Percentiles rank a stretch among this genome's conserved stretches.
phyloP scores from a whole-genome alignment of 2,888 invertebrate species.

The Acanthosoma haemorrhoidale region DNA sequence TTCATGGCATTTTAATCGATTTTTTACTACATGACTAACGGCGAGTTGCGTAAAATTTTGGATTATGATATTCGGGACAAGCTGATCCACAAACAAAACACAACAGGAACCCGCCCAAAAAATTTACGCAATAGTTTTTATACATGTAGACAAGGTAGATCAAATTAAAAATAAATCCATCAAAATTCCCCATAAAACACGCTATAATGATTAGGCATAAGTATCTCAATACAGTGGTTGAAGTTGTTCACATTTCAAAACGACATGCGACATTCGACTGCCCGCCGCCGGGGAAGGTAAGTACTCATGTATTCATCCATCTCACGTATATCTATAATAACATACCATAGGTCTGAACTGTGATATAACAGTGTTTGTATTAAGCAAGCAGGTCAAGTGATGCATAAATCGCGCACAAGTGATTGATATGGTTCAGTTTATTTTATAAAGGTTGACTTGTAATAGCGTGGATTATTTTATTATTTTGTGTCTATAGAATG shows the following conservation, averaged over 20 bases:
- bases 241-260: neutral
- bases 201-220: neutral
- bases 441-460: no score
- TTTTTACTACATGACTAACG: neutral
- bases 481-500: no score
- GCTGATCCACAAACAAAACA: slow-evolving; percentile 6
- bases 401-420: no score
- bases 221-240: neutral
- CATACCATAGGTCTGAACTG: no score
- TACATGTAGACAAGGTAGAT: neutral
- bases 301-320: no score
- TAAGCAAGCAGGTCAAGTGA: no score
- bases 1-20: neutral
- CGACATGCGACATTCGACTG: neutral
- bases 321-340: no score
- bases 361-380: no score
- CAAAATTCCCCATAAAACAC: neutral
- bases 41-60: neutral
- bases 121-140: neutral
- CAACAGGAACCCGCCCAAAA: neutral
- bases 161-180: neutral
- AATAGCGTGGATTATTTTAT: no score
- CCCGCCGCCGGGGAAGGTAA: neutral
- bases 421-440: no score
- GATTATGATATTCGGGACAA: neutral